These are phyloP conservation scores for Lindbergichthys nudifrons DNA, from an alignment of 2,797 vertebrate genomes.

Conservation along the genomic window DNA sequence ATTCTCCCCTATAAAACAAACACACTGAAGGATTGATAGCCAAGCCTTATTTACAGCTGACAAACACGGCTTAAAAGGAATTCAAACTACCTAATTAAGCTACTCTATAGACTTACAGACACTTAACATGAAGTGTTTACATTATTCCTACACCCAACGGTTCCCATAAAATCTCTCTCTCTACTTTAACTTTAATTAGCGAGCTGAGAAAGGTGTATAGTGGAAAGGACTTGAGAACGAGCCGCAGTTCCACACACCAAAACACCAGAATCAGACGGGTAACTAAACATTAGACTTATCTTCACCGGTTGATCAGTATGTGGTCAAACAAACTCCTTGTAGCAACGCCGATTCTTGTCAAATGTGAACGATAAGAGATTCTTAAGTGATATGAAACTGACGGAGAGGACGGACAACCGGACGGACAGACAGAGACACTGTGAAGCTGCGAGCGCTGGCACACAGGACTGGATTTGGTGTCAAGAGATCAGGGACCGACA, in stretches of 20 bases:
- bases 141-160: not conserved
- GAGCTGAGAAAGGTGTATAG: not conserved
- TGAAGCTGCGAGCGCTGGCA: constrained; percentile 72
- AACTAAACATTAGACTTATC: constrained; percentile 11
- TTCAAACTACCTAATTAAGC: constrained; percentile 13
- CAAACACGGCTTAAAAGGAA: not conserved
- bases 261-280: constrained; percentile 6
- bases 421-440: constrained; percentile 62
- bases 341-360: constrained; percentile 32
- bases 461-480: constrained; percentile 68
- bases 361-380: constrained; percentile 40
- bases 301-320: constrained; percentile 33
- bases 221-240: not conserved
- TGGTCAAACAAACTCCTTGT: constrained; percentile 40
- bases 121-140: not conserved
- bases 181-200: constrained; percentile 1
- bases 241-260: not conserved
- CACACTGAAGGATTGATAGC: not conserved
- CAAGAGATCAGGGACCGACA: constrained; percentile 82
- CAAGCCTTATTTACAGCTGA: not conserved
- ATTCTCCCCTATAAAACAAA: not conserved
- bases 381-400: constrained; percentile 34
- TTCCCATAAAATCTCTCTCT: constrained; percentile 2
- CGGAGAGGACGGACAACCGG: constrained; percentile 43
- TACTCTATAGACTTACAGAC: constrained; percentile 4